Evolutionary conservation across 35 echinoderm and acorn worm genomes (phyloP), one percentile per base, ranked within the genome.

Genomic region (Ptychodera flava): DNA sequence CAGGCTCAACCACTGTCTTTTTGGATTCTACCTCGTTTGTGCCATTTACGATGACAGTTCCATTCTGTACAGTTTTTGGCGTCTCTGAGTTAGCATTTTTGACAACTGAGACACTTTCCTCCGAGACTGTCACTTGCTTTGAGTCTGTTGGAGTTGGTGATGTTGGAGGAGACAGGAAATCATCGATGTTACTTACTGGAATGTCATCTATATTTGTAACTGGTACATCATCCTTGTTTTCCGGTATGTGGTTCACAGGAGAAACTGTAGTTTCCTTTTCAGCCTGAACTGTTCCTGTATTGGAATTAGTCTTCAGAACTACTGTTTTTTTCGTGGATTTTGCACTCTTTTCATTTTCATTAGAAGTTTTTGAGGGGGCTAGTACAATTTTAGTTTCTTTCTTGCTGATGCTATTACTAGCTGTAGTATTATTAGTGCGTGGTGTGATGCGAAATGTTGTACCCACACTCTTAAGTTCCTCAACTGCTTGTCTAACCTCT

Each of bases 1-100:
- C 45, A 64, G 45, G 45, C 22, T 64, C 45, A 64, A 83, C 35
- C 1, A 87, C 36, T 37, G 86, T 89, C 36, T 88, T 94, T 81
- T 85, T 90, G 22, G 35, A 37, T 36, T 79, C 82, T 0, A 31
- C 16, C 29, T 27, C 75, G 45, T 31, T 78, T 36, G 15, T 22
- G 79, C 33, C 78, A 53, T 33, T n/a, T 34, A 0, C 15, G 27
- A 27, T 35, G 22, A 85, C 75, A 0, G 15, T 22, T 37, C 36
- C 12, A 34, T 64, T 64, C 22, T 64, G 31, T 38, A 77, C 75
- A 14, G 53, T 28, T n/a, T 33, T 76, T 0, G 52, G 64, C 31
- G 83, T 84, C 16, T 29, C 35, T 28, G 77, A 77, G 16, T 85
- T 77, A n/a, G n/a, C n/a, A 64, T 64, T 64, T 6, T 22, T 64